These are phyloP conservation scores for Craterocephalus amniculus DNA, from an alignment of 2,797 vertebrate genomes.

Conservation along the genomic window DNA sequence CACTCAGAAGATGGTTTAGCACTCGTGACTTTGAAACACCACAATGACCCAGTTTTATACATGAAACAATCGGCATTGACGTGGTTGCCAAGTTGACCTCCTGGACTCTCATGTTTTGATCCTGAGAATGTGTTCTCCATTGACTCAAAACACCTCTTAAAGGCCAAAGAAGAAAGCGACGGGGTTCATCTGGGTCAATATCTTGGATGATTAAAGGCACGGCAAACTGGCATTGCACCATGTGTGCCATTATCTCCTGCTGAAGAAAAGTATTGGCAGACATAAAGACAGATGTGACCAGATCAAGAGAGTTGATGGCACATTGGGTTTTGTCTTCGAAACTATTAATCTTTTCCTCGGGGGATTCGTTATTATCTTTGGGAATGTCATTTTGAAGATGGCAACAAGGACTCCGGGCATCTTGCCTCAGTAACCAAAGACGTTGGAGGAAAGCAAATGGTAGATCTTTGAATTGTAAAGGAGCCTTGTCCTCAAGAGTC, in stretches of 20 bases:
- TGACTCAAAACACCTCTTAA: conserved; percentile 79
- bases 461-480: conserved; percentile 66
- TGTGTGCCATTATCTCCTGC: conserved; percentile 83
- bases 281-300: conserved; percentile 83
- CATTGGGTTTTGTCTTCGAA: conserved; percentile 41
- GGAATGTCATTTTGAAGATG: conserved; percentile 16
- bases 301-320: conserved; percentile 81
- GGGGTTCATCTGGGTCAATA: conserved; percentile 58
- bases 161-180: conserved; percentile 84
- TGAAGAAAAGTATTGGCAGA: conserved; percentile 84
- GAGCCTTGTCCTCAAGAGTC: conserved; percentile 57
- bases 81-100: conserved; percentile 79
- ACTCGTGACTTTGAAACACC: conserved; percentile 85
- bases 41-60: conserved; percentile 73
- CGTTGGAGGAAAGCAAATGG: conserved; percentile 73
- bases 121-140: conserved; percentile 72
- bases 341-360: conserved; percentile 21
- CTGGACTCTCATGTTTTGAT: conserved; percentile 42
- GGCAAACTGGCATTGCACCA: conserved; percentile 87
- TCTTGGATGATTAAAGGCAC: conserved; percentile 85
- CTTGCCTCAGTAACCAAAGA: conserved; percentile 75
- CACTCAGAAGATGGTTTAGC: conserved; percentile 80
- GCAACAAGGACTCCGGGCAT: conserved; percentile 70
- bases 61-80: conserved; percentile 77
- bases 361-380: conserved; percentile 1